Conservation (phyloP, 1,140 invertebrate species). For the Octopus sinensis region DNA sequence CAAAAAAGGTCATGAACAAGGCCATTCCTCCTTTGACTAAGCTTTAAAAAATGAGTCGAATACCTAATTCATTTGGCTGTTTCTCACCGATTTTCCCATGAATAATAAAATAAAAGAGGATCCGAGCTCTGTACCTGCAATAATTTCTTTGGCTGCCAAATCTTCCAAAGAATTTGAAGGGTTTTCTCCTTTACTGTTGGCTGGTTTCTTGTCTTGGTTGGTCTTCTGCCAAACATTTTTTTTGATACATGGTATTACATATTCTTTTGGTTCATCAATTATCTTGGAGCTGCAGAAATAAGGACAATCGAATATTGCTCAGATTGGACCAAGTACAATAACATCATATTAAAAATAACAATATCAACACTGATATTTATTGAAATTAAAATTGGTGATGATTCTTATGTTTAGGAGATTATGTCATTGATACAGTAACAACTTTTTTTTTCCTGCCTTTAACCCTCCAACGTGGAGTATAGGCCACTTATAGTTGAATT, state of each 20-base stretch:
- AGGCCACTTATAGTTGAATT: too few relatives aligned
- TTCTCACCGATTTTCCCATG: not conserved
- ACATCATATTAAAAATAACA: too few relatives aligned
- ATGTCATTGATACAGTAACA: too few relatives aligned
- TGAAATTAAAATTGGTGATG: too few relatives aligned
- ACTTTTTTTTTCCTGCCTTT: too few relatives aligned
- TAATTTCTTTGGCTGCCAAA: conserved; percentile 53
- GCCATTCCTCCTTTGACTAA: too few relatives aligned
- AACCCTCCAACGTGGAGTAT: too few relatives aligned
- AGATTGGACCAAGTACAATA: too few relatives aligned
- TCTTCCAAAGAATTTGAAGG: conserved; percentile 35
- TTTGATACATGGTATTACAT: conserved; percentile 59
- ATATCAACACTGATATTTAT: too few relatives aligned
- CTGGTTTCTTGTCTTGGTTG: conserved; percentile 18
- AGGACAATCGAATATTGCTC: too few relatives aligned
- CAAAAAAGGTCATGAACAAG: too few relatives aligned
- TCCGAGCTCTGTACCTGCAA: conserved; percentile 35
- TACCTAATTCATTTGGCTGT: not conserved
- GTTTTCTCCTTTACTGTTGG: conserved; percentile 22
- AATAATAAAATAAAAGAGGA: not conserved
- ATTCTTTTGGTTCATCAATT: conserved; percentile 39
- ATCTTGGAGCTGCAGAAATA: conserved; percentile 19
- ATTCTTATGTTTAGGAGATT: too few relatives aligned
- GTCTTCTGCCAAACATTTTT: conserved; percentile 41
- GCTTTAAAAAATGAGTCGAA: not conserved